phyloP scores from a whole-genome alignment of 2,888 invertebrate genomes.

The Plusia festucae region DNA sequence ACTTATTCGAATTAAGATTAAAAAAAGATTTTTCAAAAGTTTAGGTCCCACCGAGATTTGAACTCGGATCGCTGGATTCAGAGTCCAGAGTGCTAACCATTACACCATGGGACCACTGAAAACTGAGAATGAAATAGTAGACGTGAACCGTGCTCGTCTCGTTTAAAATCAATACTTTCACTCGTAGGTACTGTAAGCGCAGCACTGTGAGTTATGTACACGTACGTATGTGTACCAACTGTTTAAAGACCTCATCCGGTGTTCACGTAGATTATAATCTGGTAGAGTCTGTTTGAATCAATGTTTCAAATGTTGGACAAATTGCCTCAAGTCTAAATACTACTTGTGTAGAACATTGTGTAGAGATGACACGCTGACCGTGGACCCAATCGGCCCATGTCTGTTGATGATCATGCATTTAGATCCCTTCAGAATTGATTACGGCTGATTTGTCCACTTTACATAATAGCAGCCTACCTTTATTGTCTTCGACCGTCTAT shows the following conservation, averaged over 20 bases:
- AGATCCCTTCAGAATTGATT: constrained; percentile 9
- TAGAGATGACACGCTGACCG: constrained; percentile 72
- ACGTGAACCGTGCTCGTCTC: background rate
- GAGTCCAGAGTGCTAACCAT: constrained; percentile 94
- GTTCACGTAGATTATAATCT: too few relatives aligned
- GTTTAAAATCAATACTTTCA: constrained; percentile 19
- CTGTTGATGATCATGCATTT: constrained; percentile 34
- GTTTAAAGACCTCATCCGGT: too few relatives aligned
- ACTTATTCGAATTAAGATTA: background rate
- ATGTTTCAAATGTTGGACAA: background rate
- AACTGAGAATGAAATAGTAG: rapidly evolving
- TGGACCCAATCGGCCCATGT: constrained; percentile 63
- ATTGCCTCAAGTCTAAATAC: constrained; percentile 18
- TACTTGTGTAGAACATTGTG: constrained; percentile 39
- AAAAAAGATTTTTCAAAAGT: constrained; percentile 47
- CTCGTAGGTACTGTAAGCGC: background rate
- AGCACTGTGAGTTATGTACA: background rate
- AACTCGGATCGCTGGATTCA: constrained; percentile 95
- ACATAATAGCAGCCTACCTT: too few relatives aligned
- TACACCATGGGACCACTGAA: constrained; percentile 91
- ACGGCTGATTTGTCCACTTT: constrained; percentile 16
- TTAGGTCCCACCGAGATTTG: constrained; percentile 93
- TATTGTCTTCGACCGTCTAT: background rate
- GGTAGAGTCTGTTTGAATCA: background rate
- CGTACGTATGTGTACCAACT: background rate